Evolutionary conservation across 1,140 invertebrate genomes (phyloP), one percentile per base, ranked within the genome.

Genomic region (Gonatopus flavifemur): DNA sequence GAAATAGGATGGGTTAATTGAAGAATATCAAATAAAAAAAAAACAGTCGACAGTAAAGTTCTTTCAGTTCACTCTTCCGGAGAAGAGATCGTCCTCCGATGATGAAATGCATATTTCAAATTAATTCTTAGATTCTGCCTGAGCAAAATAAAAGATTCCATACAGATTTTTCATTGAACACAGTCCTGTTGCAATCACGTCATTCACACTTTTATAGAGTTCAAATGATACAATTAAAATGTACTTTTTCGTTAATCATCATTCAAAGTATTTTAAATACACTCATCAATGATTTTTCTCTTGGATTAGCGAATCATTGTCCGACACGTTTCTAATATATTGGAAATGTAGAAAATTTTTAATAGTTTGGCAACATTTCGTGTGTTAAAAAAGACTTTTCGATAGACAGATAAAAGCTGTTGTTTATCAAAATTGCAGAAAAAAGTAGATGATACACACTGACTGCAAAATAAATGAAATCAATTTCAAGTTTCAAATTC

Each of bases 201-300:
- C n/a, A n/a, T n/a, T n/a, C 3, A 36, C 30, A 25, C 13, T 5
- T 36, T 35, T 19, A 22, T 40, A 24, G 28, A 37, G 21, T 10
- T 42, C 28, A 25, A n/a, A 13, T 30, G 12, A 4, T 24, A 24
- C 12, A 38, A 24, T 31, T n/a, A 42, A 41, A 42, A 50, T 35
- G 22, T 37, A 49, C 41, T n/a, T 20, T 39, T 3, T 13, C 5
- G 10, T 4, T 6, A 20, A n/a, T 39, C 7, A 10, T 7, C n/a
- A 32, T 7, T 32, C 1, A 32, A 13, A n/a, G 4, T 32, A 3
- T 13, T 7, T 32, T 32, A 13, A 32, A 9, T 7, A 15, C n/a
- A 32, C 16, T 31, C n/a, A 15, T 32, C 16, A n/a, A n/a, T n/a
- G n/a, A n/a, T 21, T 39, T 16, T 20, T 39, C 10, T 39, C 13